Conservation (phyloP, 2,113 vertebrate species). For the Scalopus aquaticus region DNA sequence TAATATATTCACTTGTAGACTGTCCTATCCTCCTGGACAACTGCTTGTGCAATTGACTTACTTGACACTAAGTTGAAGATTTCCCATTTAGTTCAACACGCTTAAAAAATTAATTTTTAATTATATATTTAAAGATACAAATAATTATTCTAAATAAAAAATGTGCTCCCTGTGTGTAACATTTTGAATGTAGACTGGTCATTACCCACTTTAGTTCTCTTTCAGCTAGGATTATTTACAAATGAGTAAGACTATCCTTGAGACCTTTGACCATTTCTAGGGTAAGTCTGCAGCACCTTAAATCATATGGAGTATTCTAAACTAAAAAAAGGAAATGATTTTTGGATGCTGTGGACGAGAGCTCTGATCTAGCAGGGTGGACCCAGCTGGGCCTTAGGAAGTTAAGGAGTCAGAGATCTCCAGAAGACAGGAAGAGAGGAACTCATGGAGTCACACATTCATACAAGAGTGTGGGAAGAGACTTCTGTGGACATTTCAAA, state of each 20-base stretch:
- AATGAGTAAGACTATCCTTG: not conserved
- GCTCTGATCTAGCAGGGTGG: not conserved
- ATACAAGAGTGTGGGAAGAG: conserved; percentile 24
- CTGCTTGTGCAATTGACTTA: not conserved
- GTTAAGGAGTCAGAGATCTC: not conserved
- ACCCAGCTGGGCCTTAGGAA: not conserved
- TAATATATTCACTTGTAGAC: not conserved
- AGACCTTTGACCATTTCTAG: not conserved
- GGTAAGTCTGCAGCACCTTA: not conserved
- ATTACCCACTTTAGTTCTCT: not conserved
- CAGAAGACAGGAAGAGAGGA: not conserved
- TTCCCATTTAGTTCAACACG: not conserved
- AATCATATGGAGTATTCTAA: not conserved
- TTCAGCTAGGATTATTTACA: not conserved
- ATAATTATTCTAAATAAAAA: not conserved
- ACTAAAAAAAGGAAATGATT: not conserved
- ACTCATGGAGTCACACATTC: not conserved
- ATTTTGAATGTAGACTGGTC: not conserved
- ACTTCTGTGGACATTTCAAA: conserved; percentile 34
- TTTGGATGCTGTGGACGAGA: not conserved
- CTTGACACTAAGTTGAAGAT: not conserved
- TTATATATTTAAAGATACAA: not conserved
- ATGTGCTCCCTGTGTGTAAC: not conserved
- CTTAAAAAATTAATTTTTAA: not conserved
- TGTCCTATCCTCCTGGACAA: not conserved